phyloP scores from a whole-genome alignment of 2,113 vertebrate species.

The Phainopepla nitens region DNA sequence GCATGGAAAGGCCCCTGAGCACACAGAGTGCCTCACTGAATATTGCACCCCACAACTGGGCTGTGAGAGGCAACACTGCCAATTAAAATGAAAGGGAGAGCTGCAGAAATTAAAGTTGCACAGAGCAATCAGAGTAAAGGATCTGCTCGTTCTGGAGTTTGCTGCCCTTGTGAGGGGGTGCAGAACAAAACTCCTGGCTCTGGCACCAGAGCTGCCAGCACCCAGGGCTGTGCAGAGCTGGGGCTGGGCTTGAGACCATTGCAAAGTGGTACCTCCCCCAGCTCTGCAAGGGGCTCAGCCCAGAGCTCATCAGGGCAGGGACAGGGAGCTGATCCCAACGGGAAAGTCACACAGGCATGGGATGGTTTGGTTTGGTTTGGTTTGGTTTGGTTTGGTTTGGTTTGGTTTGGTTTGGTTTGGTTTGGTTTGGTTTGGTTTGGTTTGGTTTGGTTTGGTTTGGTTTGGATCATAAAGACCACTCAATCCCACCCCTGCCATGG shows the following conservation, averaged over 20 bases:
- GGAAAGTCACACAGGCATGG: neutral
- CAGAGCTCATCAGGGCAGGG: neutral
- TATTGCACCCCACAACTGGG: rapidly evolving
- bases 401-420: neutral
- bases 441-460: neutral
- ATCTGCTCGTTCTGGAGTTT: rapidly evolving
- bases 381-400: neutral
- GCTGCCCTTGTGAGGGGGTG: neutral
- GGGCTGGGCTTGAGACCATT: neutral
- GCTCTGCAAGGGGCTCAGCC: neutral
- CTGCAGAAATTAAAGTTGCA: neutral
- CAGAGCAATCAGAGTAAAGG: neutral
- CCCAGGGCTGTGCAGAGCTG: neutral
- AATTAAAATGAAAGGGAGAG: neutral
- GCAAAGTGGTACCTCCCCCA: neutral
- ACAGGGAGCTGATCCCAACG: neutral
- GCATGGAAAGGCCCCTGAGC: neutral
- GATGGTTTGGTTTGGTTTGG: neutral
- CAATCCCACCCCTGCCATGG: neutral
- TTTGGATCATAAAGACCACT: neutral
- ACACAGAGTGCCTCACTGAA: neutral
- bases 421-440: neutral
- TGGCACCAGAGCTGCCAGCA: neutral
- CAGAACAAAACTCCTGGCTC: neutral
- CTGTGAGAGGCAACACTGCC: neutral